phyloP scores from a whole-genome alignment of 2,888 invertebrate genomes.

The Plebejus anna region DNA sequence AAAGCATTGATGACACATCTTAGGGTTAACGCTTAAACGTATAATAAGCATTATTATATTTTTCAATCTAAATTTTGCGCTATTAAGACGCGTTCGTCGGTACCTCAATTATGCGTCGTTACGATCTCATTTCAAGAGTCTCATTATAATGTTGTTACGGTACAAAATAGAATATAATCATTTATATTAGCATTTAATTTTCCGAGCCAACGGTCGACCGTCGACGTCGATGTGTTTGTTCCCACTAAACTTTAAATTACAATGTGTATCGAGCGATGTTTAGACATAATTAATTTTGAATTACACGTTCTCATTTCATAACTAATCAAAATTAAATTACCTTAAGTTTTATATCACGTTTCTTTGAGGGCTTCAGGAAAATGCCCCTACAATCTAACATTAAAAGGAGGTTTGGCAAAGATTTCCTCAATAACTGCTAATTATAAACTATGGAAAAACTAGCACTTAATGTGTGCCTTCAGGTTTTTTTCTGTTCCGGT shows the following conservation, averaged over 20 bases:
- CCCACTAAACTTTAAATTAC: slow-evolving; percentile 43
- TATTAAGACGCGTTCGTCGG: slow-evolving; percentile 26
- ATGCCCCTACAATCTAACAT: background rate
- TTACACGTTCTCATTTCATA: slow-evolving; percentile 20
- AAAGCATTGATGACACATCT: slow-evolving; percentile 23
- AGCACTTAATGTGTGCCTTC: background rate
- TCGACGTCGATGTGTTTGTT: slow-evolving; percentile 46
- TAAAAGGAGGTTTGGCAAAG: background rate
- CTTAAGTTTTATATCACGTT: slow-evolving; percentile 4
- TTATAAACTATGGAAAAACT: background rate
- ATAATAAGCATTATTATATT: slow-evolving; percentile 24
- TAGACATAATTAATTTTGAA: slow-evolving; percentile 39
- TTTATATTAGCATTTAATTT: slow-evolving; percentile 79
- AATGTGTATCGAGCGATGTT: slow-evolving; percentile 38
- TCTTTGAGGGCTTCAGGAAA: background rate
- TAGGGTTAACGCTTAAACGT: slow-evolving; percentile 9
- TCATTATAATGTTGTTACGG: slow-evolving; percentile 67
- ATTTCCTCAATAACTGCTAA: background rate
- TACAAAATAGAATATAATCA: slow-evolving; percentile 67
- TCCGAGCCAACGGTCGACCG: slow-evolving; percentile 66
- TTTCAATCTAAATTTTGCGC: slow-evolving; percentile 29
- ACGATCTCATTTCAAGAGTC: slow-evolving; percentile 32
- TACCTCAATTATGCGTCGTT: slow-evolving; percentile 31
- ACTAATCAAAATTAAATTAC: slow-evolving; percentile 11
- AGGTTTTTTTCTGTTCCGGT: slow-evolving; percentile 12